Evolutionary conservation across 2,113 vertebrate species (phyloP).

Genomic region (Salminus brasiliensis): DNA sequence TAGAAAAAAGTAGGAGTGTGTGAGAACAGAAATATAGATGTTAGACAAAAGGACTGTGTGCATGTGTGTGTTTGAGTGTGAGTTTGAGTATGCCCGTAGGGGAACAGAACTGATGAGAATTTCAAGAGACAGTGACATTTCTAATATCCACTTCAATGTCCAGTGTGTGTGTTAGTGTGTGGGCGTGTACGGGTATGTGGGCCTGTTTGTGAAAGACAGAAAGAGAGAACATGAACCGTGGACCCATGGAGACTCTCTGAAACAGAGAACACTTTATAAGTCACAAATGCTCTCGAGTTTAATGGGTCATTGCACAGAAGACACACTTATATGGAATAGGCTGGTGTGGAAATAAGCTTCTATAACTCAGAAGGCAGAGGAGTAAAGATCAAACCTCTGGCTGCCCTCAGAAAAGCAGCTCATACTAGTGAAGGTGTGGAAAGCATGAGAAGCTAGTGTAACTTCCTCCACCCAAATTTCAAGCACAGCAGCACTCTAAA

Average conservation of each 20-base stretch:
- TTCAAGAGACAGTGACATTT: constrained; percentile 32
- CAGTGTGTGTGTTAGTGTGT: neutral
- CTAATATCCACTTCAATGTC: constrained; percentile 3
- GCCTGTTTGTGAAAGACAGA: no score
- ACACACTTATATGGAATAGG: neutral
- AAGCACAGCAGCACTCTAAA: neutral
- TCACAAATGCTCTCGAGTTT: no score
- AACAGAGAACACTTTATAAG: neutral
- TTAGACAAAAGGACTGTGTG: neutral
- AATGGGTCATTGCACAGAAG: neutral
- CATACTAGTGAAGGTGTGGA: neutral
- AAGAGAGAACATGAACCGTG: neutral
- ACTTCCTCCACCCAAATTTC: neutral
- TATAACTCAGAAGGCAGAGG: neutral
- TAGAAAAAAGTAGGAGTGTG: neutral
- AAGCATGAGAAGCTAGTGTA: no score
- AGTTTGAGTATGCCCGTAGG: no score
- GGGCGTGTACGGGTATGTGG: no score
- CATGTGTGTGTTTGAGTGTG: constrained; percentile 17
- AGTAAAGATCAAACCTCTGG: no score
- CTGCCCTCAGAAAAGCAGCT: neutral
- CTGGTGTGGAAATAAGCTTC: neutral
- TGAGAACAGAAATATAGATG: neutral
- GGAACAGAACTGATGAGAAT: constrained; percentile 34
- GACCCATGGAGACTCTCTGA: neutral